phyloP scores from a whole-genome alignment of 2,888 invertebrate species.

The Meta bourneti region DNA sequence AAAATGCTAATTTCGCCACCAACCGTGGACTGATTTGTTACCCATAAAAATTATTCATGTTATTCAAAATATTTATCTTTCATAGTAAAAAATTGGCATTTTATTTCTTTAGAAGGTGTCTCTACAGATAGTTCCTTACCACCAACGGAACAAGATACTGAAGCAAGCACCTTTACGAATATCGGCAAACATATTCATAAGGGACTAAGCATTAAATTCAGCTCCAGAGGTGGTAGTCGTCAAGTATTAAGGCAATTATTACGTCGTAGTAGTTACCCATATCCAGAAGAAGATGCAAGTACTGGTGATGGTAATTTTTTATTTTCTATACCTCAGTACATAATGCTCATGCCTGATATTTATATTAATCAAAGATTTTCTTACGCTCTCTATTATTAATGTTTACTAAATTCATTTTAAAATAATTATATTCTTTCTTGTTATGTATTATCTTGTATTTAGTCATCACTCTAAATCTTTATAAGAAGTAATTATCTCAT shows the following conservation, averaged over 20 bases:
- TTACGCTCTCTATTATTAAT: not conserved
- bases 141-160: slow-evolving; percentile 48
- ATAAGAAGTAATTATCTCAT: too few relatives aligned
- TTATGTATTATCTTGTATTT: not conserved
- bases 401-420: not conserved
- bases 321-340: not conserved
- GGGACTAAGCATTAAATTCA: slow-evolving; percentile 77
- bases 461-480: too few relatives aligned
- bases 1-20: too few relatives aligned
- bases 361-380: too few relatives aligned
- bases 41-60: too few relatives aligned
- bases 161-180: slow-evolving; percentile 57
- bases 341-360: not conserved
- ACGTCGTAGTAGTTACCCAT: slow-evolving; percentile 75
- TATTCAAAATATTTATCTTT: too few relatives aligned
- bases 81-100: too few relatives aligned
- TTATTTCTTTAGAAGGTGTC: slow-evolving; percentile 43
- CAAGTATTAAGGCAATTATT: slow-evolving; percentile 77
- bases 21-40: too few relatives aligned
- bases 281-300: slow-evolving; percentile 74
- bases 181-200: slow-evolving; percentile 73
- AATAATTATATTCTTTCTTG: not conserved
- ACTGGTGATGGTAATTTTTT: slow-evolving; percentile 57
- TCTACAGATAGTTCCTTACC: slow-evolving; percentile 68
- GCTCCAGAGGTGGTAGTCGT: slow-evolving; percentile 76